These are phyloP conservation scores for Synergus itoensis DNA, from an alignment of 2,888 invertebrate species.

Conservation along the genomic window DNA sequence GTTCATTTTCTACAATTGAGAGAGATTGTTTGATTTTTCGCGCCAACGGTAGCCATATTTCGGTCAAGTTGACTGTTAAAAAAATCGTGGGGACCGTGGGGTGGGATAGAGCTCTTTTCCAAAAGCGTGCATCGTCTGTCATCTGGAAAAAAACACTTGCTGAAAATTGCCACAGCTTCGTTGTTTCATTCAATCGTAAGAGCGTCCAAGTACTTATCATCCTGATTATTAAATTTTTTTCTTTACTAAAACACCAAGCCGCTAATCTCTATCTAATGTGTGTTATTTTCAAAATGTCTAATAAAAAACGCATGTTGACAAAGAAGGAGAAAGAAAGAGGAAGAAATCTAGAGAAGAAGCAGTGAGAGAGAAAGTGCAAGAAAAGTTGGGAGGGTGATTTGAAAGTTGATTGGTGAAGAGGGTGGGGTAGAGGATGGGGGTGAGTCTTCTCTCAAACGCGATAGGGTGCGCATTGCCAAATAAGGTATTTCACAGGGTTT, in stretches of 20 bases:
- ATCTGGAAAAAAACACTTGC: constrained; percentile 57
- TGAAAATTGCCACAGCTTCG: constrained; percentile 48
- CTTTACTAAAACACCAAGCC: constrained; percentile 24
- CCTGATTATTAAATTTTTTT: constrained; percentile 37
- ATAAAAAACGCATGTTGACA: constrained; percentile 38
- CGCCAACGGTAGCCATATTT: not conserved
- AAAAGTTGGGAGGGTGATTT: constrained; percentile 6
- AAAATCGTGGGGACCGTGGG: constrained; percentile 50
- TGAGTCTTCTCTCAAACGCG: constrained; percentile 47
- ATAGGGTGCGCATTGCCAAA: constrained; percentile 82
- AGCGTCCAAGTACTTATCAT: constrained; percentile 31
- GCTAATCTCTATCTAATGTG: constrained; percentile 36
- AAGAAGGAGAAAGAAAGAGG: constrained; percentile 37
- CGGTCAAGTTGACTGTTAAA: not conserved
- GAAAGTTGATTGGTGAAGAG: constrained; percentile 24
- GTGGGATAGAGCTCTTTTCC: constrained; percentile 66
- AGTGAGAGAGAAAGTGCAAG: constrained; percentile 7
- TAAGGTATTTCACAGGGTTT: constrained; percentile 82
- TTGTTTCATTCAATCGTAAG: constrained; percentile 47
- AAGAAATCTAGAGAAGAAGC: not conserved
- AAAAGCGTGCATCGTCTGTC: constrained; percentile 68
- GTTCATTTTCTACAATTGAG: not conserved
- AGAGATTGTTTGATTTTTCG: not conserved
- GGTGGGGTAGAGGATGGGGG: not conserved
- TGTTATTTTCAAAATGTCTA: constrained; percentile 24